Evolutionary conservation across 2,113 vertebrate species (phyloP).

Genomic region (Laterallus jamaicensis): DNA sequence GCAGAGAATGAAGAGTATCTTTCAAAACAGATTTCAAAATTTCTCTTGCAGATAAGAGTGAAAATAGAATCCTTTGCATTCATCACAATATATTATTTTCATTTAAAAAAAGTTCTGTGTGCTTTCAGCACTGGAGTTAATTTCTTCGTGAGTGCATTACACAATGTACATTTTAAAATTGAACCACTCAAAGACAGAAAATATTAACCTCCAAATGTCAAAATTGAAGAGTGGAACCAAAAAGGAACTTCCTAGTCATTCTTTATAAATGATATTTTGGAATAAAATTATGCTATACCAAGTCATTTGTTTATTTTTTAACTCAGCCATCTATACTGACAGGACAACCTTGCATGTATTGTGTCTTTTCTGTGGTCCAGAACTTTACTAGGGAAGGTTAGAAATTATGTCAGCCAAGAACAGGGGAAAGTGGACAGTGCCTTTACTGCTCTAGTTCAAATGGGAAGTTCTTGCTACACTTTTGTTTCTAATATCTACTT

Average conservation of each 20-base stretch:
- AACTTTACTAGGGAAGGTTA: background rate
- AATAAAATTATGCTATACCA: background rate
- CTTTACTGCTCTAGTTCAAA: background rate
- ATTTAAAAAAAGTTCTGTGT: background rate
- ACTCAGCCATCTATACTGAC: background rate
- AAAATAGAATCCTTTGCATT: background rate
- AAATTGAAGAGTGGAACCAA: background rate
- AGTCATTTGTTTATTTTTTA: background rate
- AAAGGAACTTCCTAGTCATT: background rate
- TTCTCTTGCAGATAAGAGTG: background rate
- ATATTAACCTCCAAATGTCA: background rate
- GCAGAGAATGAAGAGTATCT: background rate
- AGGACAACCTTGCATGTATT: background rate
- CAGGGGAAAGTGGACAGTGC: background rate
- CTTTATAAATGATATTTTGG: background rate
- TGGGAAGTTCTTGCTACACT: background rate
- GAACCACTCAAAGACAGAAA: background rate
- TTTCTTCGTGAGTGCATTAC: background rate
- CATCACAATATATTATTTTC: background rate
- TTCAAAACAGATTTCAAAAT: background rate
- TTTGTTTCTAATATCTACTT: background rate
- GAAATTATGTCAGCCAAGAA: background rate
- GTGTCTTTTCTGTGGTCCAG: background rate
- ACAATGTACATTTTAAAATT: background rate
- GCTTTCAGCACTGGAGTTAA: background rate